Evolutionary conservation across 2,113 vertebrate species (phyloP).

Genomic region (Eubucco bourcierii): DNA sequence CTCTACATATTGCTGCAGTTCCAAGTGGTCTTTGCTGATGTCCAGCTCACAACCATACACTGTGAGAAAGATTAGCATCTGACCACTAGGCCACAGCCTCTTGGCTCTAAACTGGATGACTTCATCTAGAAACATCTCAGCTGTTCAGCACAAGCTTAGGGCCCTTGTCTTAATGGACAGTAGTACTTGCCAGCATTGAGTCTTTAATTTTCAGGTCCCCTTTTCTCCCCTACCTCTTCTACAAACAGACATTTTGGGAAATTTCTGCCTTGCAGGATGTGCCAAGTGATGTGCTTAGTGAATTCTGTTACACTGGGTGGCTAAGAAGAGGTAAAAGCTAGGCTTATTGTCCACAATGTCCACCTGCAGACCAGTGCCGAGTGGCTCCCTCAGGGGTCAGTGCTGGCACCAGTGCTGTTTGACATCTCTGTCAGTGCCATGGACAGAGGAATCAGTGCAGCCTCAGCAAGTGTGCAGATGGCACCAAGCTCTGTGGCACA

Average conservation of each 20-base stretch:
- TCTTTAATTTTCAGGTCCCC: neutral
- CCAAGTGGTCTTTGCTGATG: neutral
- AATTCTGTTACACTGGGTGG: slow-evolving; percentile 5
- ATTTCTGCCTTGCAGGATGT: neutral
- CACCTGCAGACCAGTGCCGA: no score
- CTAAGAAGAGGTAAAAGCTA: neutral
- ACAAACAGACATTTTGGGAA: neutral
- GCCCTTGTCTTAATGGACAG: neutral
- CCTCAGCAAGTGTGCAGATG: no score
- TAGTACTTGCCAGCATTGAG: neutral
- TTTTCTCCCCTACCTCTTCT: neutral
- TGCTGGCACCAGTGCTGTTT: no score
- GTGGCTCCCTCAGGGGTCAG: no score
- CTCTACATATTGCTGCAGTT: neutral
- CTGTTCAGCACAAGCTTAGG: neutral
- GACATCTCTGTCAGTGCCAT: no score
- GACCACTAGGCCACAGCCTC: neutral
- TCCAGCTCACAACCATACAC: neutral
- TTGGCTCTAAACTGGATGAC: neutral
- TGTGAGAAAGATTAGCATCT: neutral
- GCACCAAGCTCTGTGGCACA: no score
- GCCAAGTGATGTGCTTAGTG: slow-evolving; percentile 12
- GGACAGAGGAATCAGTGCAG: no score
- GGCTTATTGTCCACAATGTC: neutral
- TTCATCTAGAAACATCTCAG: neutral